Conservation (phyloP, 2,113 vertebrate genomes). For the Semnopithecus entellus region DNA sequence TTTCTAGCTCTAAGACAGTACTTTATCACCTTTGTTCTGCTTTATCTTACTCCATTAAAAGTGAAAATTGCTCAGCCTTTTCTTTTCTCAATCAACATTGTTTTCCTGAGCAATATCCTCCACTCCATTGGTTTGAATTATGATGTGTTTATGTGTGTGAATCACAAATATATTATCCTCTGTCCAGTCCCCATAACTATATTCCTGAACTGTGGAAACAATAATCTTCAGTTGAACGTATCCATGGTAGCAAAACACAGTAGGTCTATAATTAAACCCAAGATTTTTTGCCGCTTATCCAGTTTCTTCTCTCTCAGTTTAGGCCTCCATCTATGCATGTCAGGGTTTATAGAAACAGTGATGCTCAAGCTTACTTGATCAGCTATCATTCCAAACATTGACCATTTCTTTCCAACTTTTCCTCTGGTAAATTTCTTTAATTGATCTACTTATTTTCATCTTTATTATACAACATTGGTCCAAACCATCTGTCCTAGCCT, state of each 20-base stretch:
- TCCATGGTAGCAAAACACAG: neutral
- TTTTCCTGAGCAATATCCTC: neutral
- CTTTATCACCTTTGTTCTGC: neutral
- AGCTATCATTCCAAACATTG: neutral
- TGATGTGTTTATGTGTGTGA: neutral
- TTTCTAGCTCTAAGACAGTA: neutral
- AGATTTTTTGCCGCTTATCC: too few relatives aligned
- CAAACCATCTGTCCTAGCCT: too few relatives aligned
- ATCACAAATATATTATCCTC: neutral
- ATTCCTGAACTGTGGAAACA: neutral
- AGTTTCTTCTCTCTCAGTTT: neutral
- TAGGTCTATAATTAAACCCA: neutral
- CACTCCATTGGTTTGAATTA: neutral
- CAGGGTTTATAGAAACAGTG: neutral
- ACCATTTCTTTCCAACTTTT: neutral
- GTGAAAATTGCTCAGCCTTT: neutral
- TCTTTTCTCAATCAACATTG: neutral
- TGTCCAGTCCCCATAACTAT: neutral
- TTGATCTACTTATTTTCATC: neutral
- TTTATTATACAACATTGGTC: neutral
- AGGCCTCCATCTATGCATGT: neutral
- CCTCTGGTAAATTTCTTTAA: neutral
- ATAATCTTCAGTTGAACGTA: neutral
- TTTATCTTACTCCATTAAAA: neutral
- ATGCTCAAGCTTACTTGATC: neutral